A percentile compares a stretch with the other conserved stretches of the same genome.
Evolutionary conservation across 2,797 vertebrate genomes (phyloP).

Genomic region (Prionace glauca): DNA sequence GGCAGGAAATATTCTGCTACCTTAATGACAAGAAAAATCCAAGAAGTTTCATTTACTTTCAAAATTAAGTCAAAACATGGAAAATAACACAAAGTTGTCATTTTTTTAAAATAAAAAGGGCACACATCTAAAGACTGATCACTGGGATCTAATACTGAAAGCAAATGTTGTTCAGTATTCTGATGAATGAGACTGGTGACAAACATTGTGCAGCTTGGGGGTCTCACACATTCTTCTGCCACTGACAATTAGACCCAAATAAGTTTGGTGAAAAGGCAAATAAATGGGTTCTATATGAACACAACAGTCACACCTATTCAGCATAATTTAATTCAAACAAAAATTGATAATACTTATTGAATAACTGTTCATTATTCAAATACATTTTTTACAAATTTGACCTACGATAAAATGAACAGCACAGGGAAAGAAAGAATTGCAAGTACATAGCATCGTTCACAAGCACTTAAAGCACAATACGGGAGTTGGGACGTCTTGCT

Average conservation of each 20-base stretch:
- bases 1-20: neutral
- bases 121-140: neutral
- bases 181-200: neutral
- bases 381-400: neutral
- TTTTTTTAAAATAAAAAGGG: neutral
- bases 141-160: neutral
- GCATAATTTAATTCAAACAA: neutral
- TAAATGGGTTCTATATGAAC: neutral
- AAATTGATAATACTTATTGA: neutral
- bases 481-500: neutral
- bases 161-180: neutral
- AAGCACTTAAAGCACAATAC: neutral
- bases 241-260: neutral
- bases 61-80: too few relatives aligned
- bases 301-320: neutral
- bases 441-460: too few relatives aligned
- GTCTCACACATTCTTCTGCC: neutral
- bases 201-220: neutral
- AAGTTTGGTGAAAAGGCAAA: neutral
- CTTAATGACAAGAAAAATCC: neutral
- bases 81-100: neutral
- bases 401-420: neutral
- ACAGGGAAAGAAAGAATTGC: neutral
- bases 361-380: neutral
- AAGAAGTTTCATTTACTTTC: neutral